Conservation (phyloP, 2,113 vertebrate genomes). For the Chaetodon trifascialis region DNA sequence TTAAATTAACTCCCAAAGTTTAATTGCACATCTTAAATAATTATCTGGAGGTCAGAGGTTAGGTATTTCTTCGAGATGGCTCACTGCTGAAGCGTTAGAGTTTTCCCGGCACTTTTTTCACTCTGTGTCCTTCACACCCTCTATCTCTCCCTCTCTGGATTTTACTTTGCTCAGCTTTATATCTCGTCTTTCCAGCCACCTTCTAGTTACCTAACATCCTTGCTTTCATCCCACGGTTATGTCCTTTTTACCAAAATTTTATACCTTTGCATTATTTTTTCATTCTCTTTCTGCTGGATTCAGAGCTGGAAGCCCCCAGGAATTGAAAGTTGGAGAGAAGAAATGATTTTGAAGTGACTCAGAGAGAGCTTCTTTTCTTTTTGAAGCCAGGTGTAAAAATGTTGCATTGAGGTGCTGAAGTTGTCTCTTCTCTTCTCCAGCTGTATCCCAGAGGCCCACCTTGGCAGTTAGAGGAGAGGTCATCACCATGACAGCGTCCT, state of each 20-base stretch:
- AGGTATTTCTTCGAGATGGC: constrained; percentile 29
- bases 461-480: constrained; percentile 87
- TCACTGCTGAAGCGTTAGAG: constrained; percentile 13
- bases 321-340: constrained; percentile 47
- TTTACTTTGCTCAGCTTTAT: constrained; percentile 39
- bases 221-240: constrained; percentile 44
- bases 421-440: constrained; percentile 78
- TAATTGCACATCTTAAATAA: constrained; percentile 67
- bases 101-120: constrained; percentile 2
- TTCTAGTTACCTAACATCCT: constrained; percentile 38
- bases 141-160: neutral
- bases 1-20: constrained; percentile 71
- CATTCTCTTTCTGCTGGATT: constrained; percentile 11
- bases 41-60: constrained; percentile 53
- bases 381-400: constrained; percentile 52
- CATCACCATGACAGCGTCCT: constrained; percentile 90
- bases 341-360: constrained; percentile 58
- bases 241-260: constrained; percentile 34
- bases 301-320: constrained; percentile 24
- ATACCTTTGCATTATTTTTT: constrained; percentile 33
- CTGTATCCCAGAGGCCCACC: constrained; percentile 83
- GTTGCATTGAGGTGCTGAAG: constrained; percentile 49
- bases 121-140: constrained; percentile 10
- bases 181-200: constrained; percentile 35
- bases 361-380: constrained; percentile 25